Percentiles rank a stretch among this genome's conserved stretches.
Conservation (phyloP, 2,113 vertebrate species). For the Macquaria australasica region DNA sequence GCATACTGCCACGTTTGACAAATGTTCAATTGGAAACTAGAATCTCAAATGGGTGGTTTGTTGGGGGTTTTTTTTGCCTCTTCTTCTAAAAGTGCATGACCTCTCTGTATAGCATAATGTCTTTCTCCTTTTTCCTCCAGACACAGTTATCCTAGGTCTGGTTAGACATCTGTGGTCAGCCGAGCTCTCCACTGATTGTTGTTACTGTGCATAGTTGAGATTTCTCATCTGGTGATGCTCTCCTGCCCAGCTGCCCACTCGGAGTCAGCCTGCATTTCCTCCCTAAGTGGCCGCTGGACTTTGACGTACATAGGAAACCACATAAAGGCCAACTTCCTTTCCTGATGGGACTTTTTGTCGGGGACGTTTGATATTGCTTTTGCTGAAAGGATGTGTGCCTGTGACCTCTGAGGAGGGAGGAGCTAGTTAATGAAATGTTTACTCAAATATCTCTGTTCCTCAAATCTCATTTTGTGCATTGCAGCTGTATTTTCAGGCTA, state of each 20-base stretch:
- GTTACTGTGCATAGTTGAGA: slow-evolving; percentile 45
- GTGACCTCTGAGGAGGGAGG: slow-evolving; percentile 10
- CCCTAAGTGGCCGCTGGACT: slow-evolving; percentile 29
- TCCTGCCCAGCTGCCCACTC: slow-evolving; percentile 51
- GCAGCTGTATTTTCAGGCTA: slow-evolving; percentile 8
- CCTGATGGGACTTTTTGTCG: slow-evolving; percentile 23
- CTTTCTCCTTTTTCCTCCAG: background rate
- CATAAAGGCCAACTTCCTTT: slow-evolving; percentile 44
- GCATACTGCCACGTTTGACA: background rate
- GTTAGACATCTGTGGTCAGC: slow-evolving; percentile 44
- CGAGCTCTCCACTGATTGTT: slow-evolving; percentile 25
- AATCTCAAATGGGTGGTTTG: background rate
- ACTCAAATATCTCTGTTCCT: slow-evolving; percentile 8
- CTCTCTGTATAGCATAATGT: background rate
- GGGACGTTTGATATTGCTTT: slow-evolving; percentile 28
- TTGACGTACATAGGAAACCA: slow-evolving; percentile 47
- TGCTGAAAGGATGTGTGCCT: slow-evolving; percentile 3
- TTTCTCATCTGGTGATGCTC: slow-evolving; percentile 52
- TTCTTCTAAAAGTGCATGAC: slow-evolving; percentile 23
- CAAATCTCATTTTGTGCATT: background rate
- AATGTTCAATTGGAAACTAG: background rate
- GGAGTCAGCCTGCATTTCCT: slow-evolving; percentile 42
- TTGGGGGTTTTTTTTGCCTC: background rate
- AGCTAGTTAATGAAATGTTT: slow-evolving; percentile 9
- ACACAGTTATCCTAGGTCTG: background rate